Evolutionary conservation across 2,113 vertebrate genomes (phyloP).

Genomic region (Anguilla rostrata): DNA sequence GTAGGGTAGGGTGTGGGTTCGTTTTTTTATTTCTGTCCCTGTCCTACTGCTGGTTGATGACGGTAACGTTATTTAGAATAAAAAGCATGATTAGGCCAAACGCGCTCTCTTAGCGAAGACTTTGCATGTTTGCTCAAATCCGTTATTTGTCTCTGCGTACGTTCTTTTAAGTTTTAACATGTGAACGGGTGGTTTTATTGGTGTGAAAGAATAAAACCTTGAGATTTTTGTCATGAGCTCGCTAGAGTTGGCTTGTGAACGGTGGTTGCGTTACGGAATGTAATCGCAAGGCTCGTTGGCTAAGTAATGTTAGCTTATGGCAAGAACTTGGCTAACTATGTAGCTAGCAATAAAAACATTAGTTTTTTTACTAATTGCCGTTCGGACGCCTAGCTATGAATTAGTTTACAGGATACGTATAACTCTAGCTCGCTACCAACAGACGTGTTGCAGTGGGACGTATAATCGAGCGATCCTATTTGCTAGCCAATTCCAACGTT

Average conservation of each 20-base stretch:
- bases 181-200: not conserved
- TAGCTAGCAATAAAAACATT: not conserved
- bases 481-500: too few relatives aligned
- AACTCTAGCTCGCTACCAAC: too few relatives aligned
- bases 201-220: not conserved
- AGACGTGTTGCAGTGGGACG: too few relatives aligned
- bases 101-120: not conserved
- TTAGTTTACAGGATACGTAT: too few relatives aligned
- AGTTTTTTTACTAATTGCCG: not conserved
- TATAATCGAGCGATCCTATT: too few relatives aligned
- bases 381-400: not conserved
- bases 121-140: not conserved
- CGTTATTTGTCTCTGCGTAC: not conserved
- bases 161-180: not conserved
- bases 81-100: constrained; percentile 30
- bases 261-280: not conserved
- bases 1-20: constrained; percentile 15
- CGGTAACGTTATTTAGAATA: not conserved
- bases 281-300: not conserved
- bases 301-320: not conserved
- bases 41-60: constrained; percentile 8
- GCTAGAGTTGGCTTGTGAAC: not conserved
- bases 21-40: constrained; percentile 1
- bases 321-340: not conserved
- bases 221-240: not conserved